Evolutionary conservation across 1,140 invertebrate species (phyloP).

Genomic region (Drosophila pectinifera): DNA sequence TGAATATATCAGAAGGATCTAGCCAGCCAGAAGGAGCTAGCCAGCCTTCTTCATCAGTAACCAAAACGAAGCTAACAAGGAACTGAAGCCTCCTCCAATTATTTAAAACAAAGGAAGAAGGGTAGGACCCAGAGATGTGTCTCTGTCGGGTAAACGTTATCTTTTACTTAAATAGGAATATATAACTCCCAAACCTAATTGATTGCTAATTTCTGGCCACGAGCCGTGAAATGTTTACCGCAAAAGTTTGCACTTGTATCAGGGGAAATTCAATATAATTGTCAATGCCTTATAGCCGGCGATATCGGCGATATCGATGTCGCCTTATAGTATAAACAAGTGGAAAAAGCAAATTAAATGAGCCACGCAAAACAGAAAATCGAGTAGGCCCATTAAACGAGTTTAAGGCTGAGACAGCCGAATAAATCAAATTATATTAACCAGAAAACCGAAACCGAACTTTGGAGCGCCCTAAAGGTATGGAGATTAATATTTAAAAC

Average conservation of each 20-base stretch:
- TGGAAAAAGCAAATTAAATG: background rate
- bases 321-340: background rate
- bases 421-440: slow-evolving; percentile 11
- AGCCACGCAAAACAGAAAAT: slow-evolving; percentile 28
- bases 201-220: slow-evolving; percentile 10
- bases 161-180: too few species aligned
- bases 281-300: slow-evolving; percentile 12
- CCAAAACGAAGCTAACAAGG: too few species aligned
- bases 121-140: too few species aligned
- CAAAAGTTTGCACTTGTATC: background rate
- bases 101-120: too few species aligned
- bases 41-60: too few species aligned
- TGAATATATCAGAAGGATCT: too few species aligned
- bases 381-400: slow-evolving; percentile 46
- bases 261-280: slow-evolving; percentile 22
- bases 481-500: too few species aligned
- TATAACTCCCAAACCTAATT: slow-evolving; percentile 1
- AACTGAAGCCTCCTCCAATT: too few species aligned
- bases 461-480: too few species aligned
- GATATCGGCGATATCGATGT: slow-evolving; percentile 14
- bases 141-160: too few species aligned
- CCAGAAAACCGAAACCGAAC: background rate
- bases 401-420: slow-evolving; percentile 29
- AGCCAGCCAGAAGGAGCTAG: too few species aligned
- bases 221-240: slow-evolving; percentile 8